Evolutionary conservation across 2,888 invertebrate species (phyloP).

Genomic region (Cylindroiulus punctatus): DNA sequence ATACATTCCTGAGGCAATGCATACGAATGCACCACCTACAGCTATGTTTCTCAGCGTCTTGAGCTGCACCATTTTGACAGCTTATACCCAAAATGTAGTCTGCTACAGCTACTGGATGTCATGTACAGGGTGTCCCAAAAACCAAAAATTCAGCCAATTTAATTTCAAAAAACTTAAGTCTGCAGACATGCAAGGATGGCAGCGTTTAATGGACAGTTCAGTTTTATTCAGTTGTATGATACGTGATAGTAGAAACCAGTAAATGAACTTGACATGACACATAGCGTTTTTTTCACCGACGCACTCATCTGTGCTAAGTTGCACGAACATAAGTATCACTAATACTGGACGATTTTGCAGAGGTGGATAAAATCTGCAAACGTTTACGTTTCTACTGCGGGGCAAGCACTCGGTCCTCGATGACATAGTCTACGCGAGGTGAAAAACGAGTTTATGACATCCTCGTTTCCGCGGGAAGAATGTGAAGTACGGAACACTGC

Average conservation of each 20-base stretch:
- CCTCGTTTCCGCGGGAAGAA: background rate
- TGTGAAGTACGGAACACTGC: conserved; percentile 43
- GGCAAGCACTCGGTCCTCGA: background rate
- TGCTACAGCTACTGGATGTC: background rate
- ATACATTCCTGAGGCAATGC: conserved; percentile 45
- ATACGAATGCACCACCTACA: conserved; percentile 43
- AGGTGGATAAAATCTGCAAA: background rate
- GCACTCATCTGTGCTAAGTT: background rate
- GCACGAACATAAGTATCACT: background rate
- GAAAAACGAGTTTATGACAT: background rate
- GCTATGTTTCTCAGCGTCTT: conserved; percentile 34
- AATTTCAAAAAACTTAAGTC: background rate
- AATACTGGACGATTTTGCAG: conserved; percentile 28
- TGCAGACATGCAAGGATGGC: background rate
- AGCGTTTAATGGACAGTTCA: background rate
- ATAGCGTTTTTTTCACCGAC: background rate
- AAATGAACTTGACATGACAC: background rate
- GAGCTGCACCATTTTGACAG: conserved; percentile 45
- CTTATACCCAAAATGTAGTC: too few relatives aligned
- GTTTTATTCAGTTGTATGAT: background rate
- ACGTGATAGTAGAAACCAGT: background rate
- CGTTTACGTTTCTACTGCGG: background rate
- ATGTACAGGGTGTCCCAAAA: background rate
- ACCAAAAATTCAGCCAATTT: too few relatives aligned
- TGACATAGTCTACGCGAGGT: background rate